Percentiles rank a stretch among this genome's conserved stretches.
Conservation (phyloP, 37 sponge, comb jelly and placozoan genomes). For the Tethya wilhelma region DNA sequence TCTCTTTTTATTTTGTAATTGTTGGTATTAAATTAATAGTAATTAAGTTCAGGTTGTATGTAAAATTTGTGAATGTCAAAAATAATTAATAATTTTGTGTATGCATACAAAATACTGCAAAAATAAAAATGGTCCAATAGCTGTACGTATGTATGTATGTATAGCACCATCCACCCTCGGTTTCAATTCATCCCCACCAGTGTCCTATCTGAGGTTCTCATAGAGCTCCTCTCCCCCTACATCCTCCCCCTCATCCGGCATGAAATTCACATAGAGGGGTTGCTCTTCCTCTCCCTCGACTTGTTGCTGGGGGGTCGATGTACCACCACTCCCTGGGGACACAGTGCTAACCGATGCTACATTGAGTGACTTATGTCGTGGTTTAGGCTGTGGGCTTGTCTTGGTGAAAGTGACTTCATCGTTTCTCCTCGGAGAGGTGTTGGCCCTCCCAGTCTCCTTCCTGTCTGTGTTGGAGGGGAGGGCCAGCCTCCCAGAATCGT, state of each 20-base stretch:
- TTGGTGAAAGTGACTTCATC: no score
- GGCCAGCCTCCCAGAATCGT: background rate
- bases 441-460: background rate
- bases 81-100: no score
- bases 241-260: background rate
- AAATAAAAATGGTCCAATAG: no score
- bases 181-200: background rate
- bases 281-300: background rate
- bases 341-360: background rate
- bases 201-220: background rate
- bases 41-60: no score
- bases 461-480: background rate
- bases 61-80: no score
- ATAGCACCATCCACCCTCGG: background rate
- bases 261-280: constrained; percentile 9
- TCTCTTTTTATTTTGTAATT: background rate
- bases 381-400: background rate
- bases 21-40: no score
- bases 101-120: no score
- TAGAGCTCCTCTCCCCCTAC: constrained; percentile 11
- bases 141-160: background rate
- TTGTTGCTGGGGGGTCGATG: background rate
- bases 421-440: background rate
- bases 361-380: background rate
- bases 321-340: background rate